Conservation (phyloP, 2,888 invertebrate species). For the Argyra leucocephala region DNA sequence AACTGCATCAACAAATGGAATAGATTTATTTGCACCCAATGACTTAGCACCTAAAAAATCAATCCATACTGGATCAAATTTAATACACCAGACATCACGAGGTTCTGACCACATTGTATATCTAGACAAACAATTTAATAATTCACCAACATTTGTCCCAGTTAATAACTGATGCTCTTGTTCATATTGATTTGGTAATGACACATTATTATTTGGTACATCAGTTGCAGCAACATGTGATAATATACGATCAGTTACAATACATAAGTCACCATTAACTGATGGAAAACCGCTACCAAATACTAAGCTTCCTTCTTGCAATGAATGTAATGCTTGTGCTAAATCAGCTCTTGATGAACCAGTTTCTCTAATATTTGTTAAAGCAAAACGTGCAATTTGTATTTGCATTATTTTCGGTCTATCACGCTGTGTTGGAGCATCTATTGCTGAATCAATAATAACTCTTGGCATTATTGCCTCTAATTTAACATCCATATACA, state of each 20-base stretch:
- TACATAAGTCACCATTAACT: constrained; percentile 57
- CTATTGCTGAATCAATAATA: constrained; percentile 57
- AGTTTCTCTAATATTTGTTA: constrained; percentile 57
- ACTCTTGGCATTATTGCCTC: constrained; percentile 87
- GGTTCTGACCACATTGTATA: constrained; percentile 70
- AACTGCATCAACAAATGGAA: constrained; percentile 75
- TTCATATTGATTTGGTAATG: not conserved
- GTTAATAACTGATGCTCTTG: not conserved
- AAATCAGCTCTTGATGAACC: constrained; percentile 64
- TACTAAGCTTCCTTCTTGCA: constrained; percentile 65
- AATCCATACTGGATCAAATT: constrained; percentile 84
- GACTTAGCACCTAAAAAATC: constrained; percentile 82
- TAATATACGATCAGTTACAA: constrained; percentile 73
- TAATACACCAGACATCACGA: constrained; percentile 80
- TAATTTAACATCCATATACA: constrained; percentile 75
- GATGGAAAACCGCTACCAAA: constrained; percentile 72
- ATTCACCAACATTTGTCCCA: not conserved
- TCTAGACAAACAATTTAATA: constrained; percentile 36
- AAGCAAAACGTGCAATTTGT: constrained; percentile 45
- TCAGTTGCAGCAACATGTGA: constrained; percentile 55
- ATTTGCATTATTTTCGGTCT: constrained; percentile 75
- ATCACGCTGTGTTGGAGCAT: constrained; percentile 72
- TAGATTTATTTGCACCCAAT: constrained; percentile 59
- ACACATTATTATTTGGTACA: constrained; percentile 30
- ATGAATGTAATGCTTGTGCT: constrained; percentile 66